phyloP scores from a whole-genome alignment of 1,140 invertebrate genomes.

The Drosophila lacertosa region DNA sequence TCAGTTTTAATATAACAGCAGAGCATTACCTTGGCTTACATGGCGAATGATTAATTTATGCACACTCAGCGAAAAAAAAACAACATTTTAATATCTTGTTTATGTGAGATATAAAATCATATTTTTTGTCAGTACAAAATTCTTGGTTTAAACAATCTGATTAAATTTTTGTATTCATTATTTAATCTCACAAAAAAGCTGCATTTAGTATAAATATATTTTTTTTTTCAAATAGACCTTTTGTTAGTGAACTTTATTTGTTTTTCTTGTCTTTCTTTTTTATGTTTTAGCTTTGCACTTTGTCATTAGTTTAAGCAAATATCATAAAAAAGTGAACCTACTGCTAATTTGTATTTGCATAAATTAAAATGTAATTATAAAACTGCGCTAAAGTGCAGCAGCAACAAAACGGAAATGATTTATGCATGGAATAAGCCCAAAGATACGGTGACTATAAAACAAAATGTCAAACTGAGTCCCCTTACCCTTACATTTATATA shows the following conservation, averaged over 20 bases:
- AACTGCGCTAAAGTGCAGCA: constrained; percentile 52
- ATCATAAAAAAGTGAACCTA: constrained; percentile 27
- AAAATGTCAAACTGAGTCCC: constrained; percentile 45
- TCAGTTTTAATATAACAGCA: not conserved
- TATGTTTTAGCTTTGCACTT: constrained; percentile 20
- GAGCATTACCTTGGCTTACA: constrained; percentile 12
- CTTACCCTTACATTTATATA: constrained; percentile 39
- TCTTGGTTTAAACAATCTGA: too few relatives aligned
- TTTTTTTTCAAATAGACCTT: constrained; percentile 12
- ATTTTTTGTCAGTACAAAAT: too few relatives aligned
- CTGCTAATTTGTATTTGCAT: constrained; percentile 78
- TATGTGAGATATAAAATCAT: too few relatives aligned
- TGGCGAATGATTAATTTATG: constrained; percentile 9
- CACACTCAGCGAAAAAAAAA: not conserved
- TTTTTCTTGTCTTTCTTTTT: not conserved
- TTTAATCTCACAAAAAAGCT: not conserved
- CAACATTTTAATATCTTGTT: too few relatives aligned
- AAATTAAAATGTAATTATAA: constrained; percentile 83
- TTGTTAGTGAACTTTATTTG: constrained; percentile 16
- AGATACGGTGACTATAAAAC: constrained; percentile 56
- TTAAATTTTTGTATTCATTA: too few relatives aligned
- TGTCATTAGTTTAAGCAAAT: constrained; percentile 73
- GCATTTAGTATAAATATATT: not conserved
- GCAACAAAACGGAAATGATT: constrained; percentile 66
- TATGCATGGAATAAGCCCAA: constrained; percentile 72